Evolutionary conservation across 1,140 invertebrate species (phyloP).

Genomic region (Orius insidiosus): DNA sequence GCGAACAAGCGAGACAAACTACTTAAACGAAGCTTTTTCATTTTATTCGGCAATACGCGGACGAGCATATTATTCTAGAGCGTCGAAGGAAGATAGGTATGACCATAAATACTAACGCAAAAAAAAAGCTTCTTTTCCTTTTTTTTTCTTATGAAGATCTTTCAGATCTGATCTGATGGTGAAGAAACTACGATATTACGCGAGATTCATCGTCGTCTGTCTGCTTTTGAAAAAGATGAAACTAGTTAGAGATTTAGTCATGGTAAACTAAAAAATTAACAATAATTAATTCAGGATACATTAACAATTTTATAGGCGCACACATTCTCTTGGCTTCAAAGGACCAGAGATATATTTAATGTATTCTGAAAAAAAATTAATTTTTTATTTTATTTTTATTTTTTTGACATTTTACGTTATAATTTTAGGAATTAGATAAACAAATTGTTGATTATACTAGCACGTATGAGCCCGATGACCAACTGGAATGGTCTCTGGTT

Average conservation of each 20-base stretch:
- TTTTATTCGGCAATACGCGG: conserved; percentile 92
- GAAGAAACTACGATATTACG: conserved; percentile 92
- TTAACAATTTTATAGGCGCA: not conserved
- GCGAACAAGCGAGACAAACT: conserved; percentile 88
- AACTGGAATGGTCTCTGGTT: conserved; percentile 88
- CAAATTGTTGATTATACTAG: conserved; percentile 87
- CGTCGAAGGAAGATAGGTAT: conserved; percentile 77
- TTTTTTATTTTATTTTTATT: conserved; percentile 5
- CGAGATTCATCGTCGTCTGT: conserved; percentile 91
- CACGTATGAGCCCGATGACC: conserved; percentile 90
- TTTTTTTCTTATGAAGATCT: not conserved
- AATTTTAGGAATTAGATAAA: conserved; percentile 62
- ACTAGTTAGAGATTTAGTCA: conserved; percentile 76
- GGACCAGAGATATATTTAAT: not conserved
- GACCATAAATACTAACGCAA: conserved; percentile 1
- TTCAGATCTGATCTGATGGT: conserved; percentile 83
- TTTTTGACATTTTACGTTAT: too few relatives aligned
- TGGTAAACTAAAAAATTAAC: conserved; percentile 27
- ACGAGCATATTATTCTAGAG: conserved; percentile 85
- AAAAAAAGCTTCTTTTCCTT: not conserved
- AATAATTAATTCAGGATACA: not conserved
- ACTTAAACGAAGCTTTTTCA: conserved; percentile 86
- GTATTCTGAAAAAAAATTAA: not conserved
- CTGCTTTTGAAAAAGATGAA: conserved; percentile 88
- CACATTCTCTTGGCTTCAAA: too few relatives aligned